phyloP scores from a whole-genome alignment of 2,113 vertebrate species.

The Lasiurus borealis region DNA sequence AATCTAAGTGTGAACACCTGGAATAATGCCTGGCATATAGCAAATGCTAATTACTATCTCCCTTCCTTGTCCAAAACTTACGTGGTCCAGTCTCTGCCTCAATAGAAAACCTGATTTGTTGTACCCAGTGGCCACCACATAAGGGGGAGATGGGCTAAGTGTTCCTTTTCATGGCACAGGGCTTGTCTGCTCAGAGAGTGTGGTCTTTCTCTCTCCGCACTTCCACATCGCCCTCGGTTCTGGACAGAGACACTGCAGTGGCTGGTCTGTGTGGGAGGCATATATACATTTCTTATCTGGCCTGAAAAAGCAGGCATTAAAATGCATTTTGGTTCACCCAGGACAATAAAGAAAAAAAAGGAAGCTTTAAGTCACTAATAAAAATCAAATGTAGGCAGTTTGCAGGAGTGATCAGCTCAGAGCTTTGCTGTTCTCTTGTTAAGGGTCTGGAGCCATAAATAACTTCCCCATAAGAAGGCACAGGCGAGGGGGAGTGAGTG shows the following conservation, averaged over 20 bases:
- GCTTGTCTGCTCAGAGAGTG: background rate
- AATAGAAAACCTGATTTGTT: background rate
- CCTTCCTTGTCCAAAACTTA: slow-evolving; percentile 29
- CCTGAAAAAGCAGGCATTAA: slow-evolving; percentile 87
- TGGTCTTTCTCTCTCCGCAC: slow-evolving; percentile 50
- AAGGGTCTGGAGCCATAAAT: slow-evolving; percentile 91
- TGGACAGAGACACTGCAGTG: slow-evolving; percentile 18
- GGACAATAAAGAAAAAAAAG: slow-evolving; percentile 91
- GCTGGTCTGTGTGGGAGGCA: slow-evolving; percentile 79
- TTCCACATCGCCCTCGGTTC: background rate
- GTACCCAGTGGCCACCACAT: background rate
- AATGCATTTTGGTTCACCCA: slow-evolving; percentile 87
- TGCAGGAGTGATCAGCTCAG: slow-evolving; percentile 89
- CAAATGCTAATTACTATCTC: background rate
- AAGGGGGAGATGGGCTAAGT: background rate
- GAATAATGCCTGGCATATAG: background rate
- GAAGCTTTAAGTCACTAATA: slow-evolving; percentile 93
- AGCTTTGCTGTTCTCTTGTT: slow-evolving; percentile 90
- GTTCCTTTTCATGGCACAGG: background rate
- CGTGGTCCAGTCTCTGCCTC: background rate
- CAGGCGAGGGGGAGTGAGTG: slow-evolving; percentile 86
- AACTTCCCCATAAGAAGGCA: slow-evolving; percentile 89
- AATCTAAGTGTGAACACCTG: slow-evolving; percentile 31
- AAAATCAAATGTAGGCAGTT: slow-evolving; percentile 92
- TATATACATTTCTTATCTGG: slow-evolving; percentile 83